Evolutionary conservation across 1,140 invertebrate species (phyloP), one percentile per base, ranked within the genome.

Genomic region (Lepidurus apus): DNA sequence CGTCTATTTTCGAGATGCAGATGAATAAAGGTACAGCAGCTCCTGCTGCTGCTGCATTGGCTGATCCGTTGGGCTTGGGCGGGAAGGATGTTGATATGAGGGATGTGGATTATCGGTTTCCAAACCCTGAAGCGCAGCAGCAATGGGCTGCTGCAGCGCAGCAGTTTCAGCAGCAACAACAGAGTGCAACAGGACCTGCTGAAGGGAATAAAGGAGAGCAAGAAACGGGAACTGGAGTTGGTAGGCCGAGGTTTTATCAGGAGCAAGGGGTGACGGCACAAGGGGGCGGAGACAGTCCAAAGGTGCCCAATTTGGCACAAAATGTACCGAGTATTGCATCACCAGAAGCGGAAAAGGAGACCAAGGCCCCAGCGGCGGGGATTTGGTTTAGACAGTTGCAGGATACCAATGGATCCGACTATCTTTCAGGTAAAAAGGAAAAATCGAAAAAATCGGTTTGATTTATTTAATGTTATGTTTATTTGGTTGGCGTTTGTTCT

Each of bases 1-100:
- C 84, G 45, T 85, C 84, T 11, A 79, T 86, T 26, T 85, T 86
- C 82, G 85, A 85, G 85, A 43, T 78, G 85, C 76, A 82, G 83
- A 8, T 81, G 81, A 45, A 82, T 82, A 53, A 83, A 82, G 42
- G 82, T 81, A 4, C 80, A 83, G 47, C 82, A 81, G 77, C 76
- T 77, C 74, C 76, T 21, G 74, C 53, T 44, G 24, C 74, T 78
- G 42, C 74, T 80, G 53, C 21, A 17, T 26, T 34, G 7, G 47
- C 45, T 47, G 43, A 82, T 79, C 53, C 78, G 44, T 44, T 74
- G 53, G 42, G 75, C 78, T 53, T 77, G 77, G 76, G 76, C 73
- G 74, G 79, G 74, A 75, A 75, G 24, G 53, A 65, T 65, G 53
- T 65, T 7, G 74, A 75, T 9, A 75, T 43, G 74, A 44, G 42